Evolutionary conservation across 2,888 invertebrate genomes (phyloP).

Genomic region (Petrolisthes cinctipes): DNA sequence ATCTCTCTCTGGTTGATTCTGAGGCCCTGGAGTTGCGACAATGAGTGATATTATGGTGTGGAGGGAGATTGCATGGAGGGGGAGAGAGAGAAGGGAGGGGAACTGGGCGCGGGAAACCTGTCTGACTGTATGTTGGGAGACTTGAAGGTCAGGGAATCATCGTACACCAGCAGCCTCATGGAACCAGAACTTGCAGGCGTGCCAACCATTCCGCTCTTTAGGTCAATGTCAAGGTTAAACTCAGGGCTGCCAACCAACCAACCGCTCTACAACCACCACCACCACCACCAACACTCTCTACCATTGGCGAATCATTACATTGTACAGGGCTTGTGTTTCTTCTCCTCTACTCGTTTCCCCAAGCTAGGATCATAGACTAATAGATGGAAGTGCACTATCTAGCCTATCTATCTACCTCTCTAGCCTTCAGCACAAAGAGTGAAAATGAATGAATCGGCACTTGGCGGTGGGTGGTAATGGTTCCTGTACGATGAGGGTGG

Average conservation of each 20-base stretch:
- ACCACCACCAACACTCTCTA: neutral
- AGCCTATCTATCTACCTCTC: neutral
- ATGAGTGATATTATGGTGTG: neutral
- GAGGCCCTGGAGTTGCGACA: neutral
- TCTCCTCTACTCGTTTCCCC: too few species aligned
- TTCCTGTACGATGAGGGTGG: neutral
- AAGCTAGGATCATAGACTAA: too few species aligned
- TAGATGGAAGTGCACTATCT: neutral
- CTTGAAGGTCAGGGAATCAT: constrained; percentile 49
- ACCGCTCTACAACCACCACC: neutral
- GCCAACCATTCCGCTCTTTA: constrained; percentile 54
- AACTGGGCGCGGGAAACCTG: neutral
- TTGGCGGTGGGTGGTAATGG: neutral
- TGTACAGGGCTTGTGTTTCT: neutral
- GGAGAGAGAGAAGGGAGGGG: constrained; percentile 3
- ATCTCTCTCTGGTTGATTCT: neutral
- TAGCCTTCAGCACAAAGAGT: neutral
- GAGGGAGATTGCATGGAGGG: neutral
- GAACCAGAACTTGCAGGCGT: constrained; percentile 57
- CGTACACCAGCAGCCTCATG: constrained; percentile 42
- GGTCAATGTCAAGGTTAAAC: constrained; percentile 58
- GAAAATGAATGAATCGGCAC: neutral
- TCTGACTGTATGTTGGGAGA: constrained; percentile 25
- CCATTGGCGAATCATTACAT: constrained; percentile 21
- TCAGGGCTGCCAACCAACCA: constrained; percentile 47